Evolutionary conservation across 2,113 vertebrate species (phyloP), one percentile per base, ranked within the genome.

Genomic region (Peromyscus leucopus): DNA sequence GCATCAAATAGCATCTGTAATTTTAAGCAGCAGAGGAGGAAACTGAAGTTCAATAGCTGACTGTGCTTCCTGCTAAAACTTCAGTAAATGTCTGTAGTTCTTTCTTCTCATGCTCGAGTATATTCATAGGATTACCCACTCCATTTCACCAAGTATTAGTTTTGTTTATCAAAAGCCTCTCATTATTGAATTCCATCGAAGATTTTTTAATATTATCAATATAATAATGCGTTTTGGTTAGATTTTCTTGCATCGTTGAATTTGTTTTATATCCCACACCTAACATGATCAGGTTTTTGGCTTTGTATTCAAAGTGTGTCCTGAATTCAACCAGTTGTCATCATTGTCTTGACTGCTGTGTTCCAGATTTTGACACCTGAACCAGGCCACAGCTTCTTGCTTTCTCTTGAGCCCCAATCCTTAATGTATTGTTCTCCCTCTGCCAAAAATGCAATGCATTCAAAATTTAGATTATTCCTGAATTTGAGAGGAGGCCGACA

Each of bases 131-230:
- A 55, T 59, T 7, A 65, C 71, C 31, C 5, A 65, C 33, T 8
- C 59, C 92, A 42, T 82, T 94, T 78, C 39, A 89, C 75, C 59
- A 89, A 87, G 8, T 82, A 86, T 26, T 78, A 28, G 55, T 95
- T 80, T 12, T 80, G n/a, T 48, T 92, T 69, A 69, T 92, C 79
- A 71, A 59, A 96, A 95, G 79, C 3, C 17, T 87, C 93, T 94
- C 24, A 84, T 92, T 61, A 51, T 83, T 76, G 86, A 71, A 89
- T 93, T 85, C 6, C 61, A 22, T 28, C 51, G 31, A 55, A 63
- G 36, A 26, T 93, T 97, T 83, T 57, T 78, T 71, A 76, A 61
- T 33, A 24, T 87, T 92, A 78, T 71, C 16, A 55, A 22, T 78
- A n/a, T 72, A 82, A 82, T 79, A 21, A 26, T 85, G 48, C 13